Percentiles rank a stretch among this genome's conserved stretches.
Conservation (phyloP, 2,888 invertebrate genomes). For the Enchytraeus crypticus region DNA sequence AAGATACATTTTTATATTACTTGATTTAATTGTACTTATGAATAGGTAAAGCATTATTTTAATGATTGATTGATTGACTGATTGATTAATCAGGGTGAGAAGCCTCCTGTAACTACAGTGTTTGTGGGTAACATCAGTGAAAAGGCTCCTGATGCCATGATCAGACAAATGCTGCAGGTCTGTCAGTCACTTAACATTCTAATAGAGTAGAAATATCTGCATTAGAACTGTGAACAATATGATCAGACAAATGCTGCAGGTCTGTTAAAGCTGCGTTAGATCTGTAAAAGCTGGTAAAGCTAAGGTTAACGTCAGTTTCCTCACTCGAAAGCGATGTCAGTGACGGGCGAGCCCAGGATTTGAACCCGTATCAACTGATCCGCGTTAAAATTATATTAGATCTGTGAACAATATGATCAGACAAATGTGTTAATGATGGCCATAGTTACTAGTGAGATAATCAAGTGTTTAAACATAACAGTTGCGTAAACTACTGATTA, state of each 20-base stretch:
- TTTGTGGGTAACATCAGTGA: slow-evolving; percentile 96
- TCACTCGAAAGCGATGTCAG: no score
- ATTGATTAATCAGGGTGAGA: slow-evolving; percentile 36
- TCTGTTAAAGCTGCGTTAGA: slow-evolving; percentile 68
- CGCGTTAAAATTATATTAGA: background rate
- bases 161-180: slow-evolving; percentile 72
- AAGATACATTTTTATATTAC: no score
- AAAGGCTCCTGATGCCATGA: slow-evolving; percentile 86
- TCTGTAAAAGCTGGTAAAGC: no score
- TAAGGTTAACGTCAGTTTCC: no score
- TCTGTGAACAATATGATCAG: slow-evolving; percentile 83
- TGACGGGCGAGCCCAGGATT: no score
- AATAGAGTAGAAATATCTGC: slow-evolving; percentile 68
- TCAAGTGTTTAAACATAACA: no score
- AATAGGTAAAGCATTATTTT: no score
- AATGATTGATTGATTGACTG: no score
- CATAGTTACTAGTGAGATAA: no score
- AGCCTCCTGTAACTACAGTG: slow-evolving; percentile 85
- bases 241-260: slow-evolving; percentile 76
- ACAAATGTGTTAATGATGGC: slow-evolving; percentile 57
- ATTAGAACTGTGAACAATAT: slow-evolving; percentile 88
- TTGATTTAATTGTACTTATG: no score
- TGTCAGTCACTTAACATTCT: background rate
- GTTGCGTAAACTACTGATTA: no score
- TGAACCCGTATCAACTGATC: no score